Conservation (phyloP, 2,797 vertebrate species). For the Calcarius lapponicus region DNA sequence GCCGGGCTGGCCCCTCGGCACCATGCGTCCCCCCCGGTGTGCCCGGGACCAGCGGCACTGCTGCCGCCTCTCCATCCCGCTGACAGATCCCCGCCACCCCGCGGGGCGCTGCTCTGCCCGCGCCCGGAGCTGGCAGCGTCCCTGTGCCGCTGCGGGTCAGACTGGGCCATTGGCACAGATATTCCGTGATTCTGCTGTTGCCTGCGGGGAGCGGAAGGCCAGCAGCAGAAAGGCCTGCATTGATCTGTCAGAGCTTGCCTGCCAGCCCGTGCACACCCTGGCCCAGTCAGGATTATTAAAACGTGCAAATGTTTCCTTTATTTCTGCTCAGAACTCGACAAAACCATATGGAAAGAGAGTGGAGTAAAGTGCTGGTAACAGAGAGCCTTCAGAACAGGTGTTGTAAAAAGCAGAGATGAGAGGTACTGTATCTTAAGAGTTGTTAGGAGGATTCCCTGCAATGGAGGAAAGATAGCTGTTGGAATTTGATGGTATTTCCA, state of each 20-base stretch:
- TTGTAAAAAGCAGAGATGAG: background rate
- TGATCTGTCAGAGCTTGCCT: background rate
- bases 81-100: background rate
- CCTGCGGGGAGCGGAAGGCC: background rate
- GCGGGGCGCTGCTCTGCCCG: background rate
- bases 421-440: background rate
- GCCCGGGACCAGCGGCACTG: accelerated
- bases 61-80: accelerated
- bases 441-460: background rate
- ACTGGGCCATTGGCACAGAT: background rate
- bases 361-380: background rate
- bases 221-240: background rate
- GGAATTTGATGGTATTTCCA: background rate
- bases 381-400: background rate
- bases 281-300: background rate
- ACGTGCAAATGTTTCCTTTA: background rate
- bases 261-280: background rate
- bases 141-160: background rate
- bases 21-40: background rate
- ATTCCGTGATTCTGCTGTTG: background rate
- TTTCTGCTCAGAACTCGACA: background rate
- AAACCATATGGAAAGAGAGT: background rate
- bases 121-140: background rate
- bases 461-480: background rate
- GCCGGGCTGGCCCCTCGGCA: background rate